These are phyloP conservation scores for Trilocha varians DNA, from an alignment of 2,888 invertebrate species.

Conservation along the genomic window DNA sequence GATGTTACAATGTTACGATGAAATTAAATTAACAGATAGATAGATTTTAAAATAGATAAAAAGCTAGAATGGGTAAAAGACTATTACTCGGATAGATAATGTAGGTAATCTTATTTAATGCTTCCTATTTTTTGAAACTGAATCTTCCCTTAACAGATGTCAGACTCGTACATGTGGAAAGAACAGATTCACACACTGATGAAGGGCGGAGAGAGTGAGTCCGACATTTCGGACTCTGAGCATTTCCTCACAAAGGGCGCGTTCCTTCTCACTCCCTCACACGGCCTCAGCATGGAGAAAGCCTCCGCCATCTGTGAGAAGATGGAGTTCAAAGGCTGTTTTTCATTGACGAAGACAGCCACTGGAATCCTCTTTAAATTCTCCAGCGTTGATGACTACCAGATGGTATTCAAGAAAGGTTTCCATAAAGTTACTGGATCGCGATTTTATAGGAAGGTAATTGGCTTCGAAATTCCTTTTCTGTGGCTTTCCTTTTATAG, in stretches of 20 bases:
- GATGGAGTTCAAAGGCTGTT: constrained; percentile 90
- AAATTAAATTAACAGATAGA: no score
- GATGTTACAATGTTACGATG: no score
- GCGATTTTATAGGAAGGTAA: constrained; percentile 88
- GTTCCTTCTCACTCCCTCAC: constrained; percentile 88
- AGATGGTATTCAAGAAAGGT: constrained; percentile 88
- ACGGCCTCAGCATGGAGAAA: constrained; percentile 89
- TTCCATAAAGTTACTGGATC: constrained; percentile 91
- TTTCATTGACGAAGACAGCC: constrained; percentile 89
- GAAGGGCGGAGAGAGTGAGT: constrained; percentile 84
- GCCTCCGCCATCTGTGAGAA: constrained; percentile 90
- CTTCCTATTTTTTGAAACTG: no score
- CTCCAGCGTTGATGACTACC: constrained; percentile 89
- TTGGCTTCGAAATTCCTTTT: constrained; percentile 8
- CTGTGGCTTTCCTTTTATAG: constrained; percentile 7
- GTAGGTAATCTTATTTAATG: no score
- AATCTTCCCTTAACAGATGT: constrained; percentile 57
- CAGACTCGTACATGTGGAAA: constrained; percentile 69
- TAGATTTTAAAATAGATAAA: no score
- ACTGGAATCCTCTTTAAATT: constrained; percentile 92
- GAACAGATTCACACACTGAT: constrained; percentile 71
- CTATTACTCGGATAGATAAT: no score
- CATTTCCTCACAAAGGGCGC: constrained; percentile 88
- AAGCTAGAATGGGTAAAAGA: no score
- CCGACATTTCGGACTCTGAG: constrained; percentile 82